Base-by-base conservation (phyloP, 2,113 vertebrate genomes). In the Guaruba guarouba region DNA sequence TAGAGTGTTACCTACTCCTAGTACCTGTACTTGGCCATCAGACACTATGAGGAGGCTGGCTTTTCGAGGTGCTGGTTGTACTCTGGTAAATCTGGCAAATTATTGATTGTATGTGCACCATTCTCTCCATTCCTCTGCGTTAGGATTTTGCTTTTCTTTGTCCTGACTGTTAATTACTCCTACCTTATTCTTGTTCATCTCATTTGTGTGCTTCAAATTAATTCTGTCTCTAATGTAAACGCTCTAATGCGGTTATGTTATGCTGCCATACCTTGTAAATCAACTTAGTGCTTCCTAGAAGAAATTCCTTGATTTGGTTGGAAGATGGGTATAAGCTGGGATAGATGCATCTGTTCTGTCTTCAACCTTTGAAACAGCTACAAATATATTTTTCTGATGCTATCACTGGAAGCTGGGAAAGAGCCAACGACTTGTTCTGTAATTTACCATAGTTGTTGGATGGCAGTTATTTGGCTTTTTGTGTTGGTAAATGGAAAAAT, bases 41-140 rank as follows among this genome's bases (percentile, higher is more conserved):
- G 97, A 96, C 97, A 97, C 95, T 92, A 98, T 98, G 98, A 98
- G 98, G 98, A 98, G 98, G 92, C 93, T 98, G 98, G 98, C 98
- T 97, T 98, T 98, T 97, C 98, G 98, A 97, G 98, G 98, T 95
- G 98, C 98, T 98, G 98, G 98, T 98, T 98, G 98, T 97, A 98
- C 98, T 98, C 98, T 98, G 98, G 98, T 98, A 98, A 98, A 98
- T 98, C 98, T 98, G 98, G 98, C 97, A 98, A 98, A 98, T 98
- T 98, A 94, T 97, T 97, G 96, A 97, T 97, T 95, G 95, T 96
- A 63, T 96, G 90, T 93, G 62, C 79, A 91, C 71, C 90, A 55
- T 95, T 76, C 70, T 83, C 92, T 82, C 90, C 93, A 91, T 96
- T 77, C n/a, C 57, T 86, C 63, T 63, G 89, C 82, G 82, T 97